A percentile compares a stretch with the other conserved stretches of the same genome.
Evolutionary conservation across 2,113 vertebrate genomes (phyloP).

Genomic region (Leptobrachium leishanense): DNA sequence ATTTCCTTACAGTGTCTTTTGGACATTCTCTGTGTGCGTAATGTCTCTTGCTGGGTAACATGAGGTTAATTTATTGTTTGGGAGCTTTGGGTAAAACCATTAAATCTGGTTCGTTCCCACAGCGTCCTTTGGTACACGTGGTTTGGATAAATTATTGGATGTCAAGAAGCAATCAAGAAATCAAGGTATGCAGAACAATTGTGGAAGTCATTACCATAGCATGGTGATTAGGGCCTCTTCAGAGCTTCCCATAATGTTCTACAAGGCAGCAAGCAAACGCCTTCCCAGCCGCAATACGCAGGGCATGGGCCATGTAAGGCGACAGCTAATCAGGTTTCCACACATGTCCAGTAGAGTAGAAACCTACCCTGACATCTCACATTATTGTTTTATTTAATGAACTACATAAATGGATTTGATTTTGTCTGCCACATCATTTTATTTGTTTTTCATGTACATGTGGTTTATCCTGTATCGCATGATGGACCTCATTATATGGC

Average conservation of each 20-base stretch:
- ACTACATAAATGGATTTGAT: no score
- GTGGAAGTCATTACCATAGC: constrained; percentile 3
- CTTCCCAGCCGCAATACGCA: neutral
- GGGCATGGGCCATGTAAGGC: neutral
- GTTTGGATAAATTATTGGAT: constrained; percentile 1
- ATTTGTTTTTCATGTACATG: no score
- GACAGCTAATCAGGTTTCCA: neutral
- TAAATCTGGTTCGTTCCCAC: neutral
- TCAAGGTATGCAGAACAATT: constrained; percentile 3
- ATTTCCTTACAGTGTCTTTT: neutral
- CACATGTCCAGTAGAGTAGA: no score
- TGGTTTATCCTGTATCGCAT: no score
- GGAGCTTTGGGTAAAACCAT: neutral
- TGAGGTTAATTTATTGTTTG: no score
- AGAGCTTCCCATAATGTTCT: neutral
- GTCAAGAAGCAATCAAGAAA: neutral
- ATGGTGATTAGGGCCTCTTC: neutral
- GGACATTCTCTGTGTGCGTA: no score
- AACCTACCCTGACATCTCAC: no score
- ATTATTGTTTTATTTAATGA: no score
- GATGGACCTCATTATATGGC: no score
- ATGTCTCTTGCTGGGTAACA: no score
- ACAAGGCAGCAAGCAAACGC: neutral
- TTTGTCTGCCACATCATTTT: no score
- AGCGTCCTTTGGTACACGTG: neutral